phyloP scores from a whole-genome alignment of 2,888 invertebrate species.

The Stratiomys singularior region DNA sequence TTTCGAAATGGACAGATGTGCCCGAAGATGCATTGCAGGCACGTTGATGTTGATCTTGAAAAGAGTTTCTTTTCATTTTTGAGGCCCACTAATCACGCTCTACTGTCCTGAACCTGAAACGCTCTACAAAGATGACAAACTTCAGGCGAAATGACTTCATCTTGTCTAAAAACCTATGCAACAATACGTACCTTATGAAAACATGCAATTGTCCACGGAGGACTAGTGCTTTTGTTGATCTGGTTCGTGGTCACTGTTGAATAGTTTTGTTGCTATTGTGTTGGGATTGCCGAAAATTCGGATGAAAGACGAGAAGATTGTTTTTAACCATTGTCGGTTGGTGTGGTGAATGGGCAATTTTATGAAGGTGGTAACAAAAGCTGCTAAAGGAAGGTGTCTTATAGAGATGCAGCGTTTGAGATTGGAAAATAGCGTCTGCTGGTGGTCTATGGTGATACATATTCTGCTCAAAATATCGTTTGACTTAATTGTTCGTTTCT shows the following conservation, averaged over 20 bases:
- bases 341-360: neutral
- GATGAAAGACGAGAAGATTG: neutral
- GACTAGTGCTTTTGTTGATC: constrained; percentile 31
- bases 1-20: constrained; percentile 39
- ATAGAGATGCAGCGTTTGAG: too few species aligned
- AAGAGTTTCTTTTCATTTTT: neutral
- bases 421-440: too few species aligned
- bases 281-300: constrained; percentile 26
- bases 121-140: too few species aligned
- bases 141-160: constrained; percentile 37
- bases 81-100: constrained; percentile 31
- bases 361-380: neutral
- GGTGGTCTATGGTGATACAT: too few species aligned
- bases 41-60: neutral
- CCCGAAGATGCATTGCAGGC: neutral
- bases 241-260: constrained; percentile 36
- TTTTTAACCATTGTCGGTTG: too few species aligned
- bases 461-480: too few species aligned
- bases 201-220: constrained; percentile 40
- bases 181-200: constrained; percentile 39
- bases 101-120: constrained; percentile 15
- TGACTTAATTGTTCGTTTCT: too few species aligned
- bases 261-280: constrained; percentile 21
- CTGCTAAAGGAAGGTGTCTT: too few species aligned
- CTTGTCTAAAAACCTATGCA: constrained; percentile 14